Base-by-base conservation (phyloP, 1,140 invertebrate genomes). In the Melitaea cinxia region DNA sequence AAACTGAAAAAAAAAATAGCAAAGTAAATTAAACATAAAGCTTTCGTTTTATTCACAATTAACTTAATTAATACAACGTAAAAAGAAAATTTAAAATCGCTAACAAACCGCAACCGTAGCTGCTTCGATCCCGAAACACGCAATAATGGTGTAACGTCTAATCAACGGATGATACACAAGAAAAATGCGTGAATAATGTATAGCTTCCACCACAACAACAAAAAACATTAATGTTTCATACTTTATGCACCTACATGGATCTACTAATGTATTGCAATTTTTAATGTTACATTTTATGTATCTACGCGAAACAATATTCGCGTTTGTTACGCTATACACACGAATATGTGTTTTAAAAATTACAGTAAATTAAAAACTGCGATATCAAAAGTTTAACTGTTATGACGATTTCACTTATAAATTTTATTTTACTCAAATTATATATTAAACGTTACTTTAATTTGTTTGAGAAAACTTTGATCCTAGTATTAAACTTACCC, bases 111-210 rank as follows among this genome's bases (percentile, higher is more conserved):
- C 67, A 57, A 63, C 26, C 59, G 54, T 66, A 52, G 30, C 71
- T 68, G 74, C 63, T 70, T 63, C 65, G 58, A 71, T 63, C 42
- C 78, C 74, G 75, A 85, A 85, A 82, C 83, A 88, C 85, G 83
- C 82, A 76, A 82, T 75, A 76, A 72, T 75, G 58, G 57, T 76
- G 78, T 79, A 81, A 72, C 75, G 75, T 77, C 66, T 72, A 75
- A 72, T 80, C 75, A 72, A 62, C 54, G 59, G 50, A 74, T 82
- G 77, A 80, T 80, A 80, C 72, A 82, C 77, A 83, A 88, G 82
- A 86, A 86, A 84, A 78, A 77, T 79, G 61, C 75, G 72, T 86
- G 79, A 88, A 86, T 88, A 80, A 88, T 86, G 77, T 77, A 85
- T 88, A 74, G 74, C 80, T 78, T 80, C 74, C 75, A 76, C 63